These are phyloP conservation scores for Toxonevra muliebris DNA, from an alignment of 2,888 invertebrate genomes.

Conservation along the genomic window DNA sequence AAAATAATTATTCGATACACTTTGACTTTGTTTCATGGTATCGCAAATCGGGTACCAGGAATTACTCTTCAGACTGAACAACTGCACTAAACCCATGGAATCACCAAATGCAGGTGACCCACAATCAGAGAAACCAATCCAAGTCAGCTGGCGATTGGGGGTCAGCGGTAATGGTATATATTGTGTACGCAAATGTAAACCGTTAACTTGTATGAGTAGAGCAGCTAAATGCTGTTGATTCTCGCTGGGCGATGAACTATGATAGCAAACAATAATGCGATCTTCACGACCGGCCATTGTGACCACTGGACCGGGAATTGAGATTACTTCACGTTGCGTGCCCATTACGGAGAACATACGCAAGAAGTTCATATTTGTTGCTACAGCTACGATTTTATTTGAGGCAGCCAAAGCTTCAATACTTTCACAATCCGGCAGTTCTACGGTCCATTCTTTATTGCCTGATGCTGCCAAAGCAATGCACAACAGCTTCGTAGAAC, in stretches of 20 bases:
- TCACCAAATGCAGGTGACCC: conserved; percentile 84
- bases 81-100: conserved; percentile 76
- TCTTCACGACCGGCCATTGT: conserved; percentile 72
- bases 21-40: conserved; percentile 74
- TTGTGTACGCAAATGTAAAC: conserved; percentile 66
- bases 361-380: conserved; percentile 78
- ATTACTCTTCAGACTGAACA: conserved; percentile 75
- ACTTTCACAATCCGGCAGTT: conserved; percentile 82
- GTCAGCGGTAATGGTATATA: conserved; percentile 73
- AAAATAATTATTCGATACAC: conserved; percentile 79
- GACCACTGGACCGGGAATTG: conserved; percentile 78
- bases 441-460: conserved; percentile 87
- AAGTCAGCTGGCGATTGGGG: conserved; percentile 72
- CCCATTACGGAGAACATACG: conserved; percentile 89
- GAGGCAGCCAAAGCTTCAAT: conserved; percentile 75
- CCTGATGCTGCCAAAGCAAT: conserved; percentile 77
- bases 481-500: conserved; percentile 75
- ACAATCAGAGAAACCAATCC: conserved; percentile 84
- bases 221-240: conserved; percentile 69
- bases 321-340: conserved; percentile 80
- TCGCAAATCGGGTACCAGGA: conserved; percentile 87
- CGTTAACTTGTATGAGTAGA: conserved; percentile 67
- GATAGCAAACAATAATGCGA: conserved; percentile 74
- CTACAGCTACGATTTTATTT: conserved; percentile 79
- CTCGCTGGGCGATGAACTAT: conserved; percentile 67